Evolutionary conservation across 1,140 invertebrate species (phyloP).

Genomic region (Drosophila pallidifrons): DNA sequence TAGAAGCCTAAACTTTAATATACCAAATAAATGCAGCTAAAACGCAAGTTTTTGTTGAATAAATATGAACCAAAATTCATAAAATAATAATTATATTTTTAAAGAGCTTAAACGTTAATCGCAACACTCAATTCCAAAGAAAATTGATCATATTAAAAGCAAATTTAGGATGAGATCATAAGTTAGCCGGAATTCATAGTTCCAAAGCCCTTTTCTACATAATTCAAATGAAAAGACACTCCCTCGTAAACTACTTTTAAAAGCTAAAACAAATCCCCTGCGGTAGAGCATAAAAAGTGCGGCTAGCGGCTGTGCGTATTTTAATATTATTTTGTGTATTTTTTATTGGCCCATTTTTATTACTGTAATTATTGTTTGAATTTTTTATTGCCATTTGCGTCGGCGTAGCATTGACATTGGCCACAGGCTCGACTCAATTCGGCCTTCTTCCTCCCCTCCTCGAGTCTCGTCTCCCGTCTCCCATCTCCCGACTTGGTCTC

Average conservation of each 20-base stretch:
- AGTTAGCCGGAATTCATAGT: too few relatives aligned
- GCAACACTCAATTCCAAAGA: too few relatives aligned
- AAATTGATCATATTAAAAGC: too few relatives aligned
- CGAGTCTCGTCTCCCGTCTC: neutral
- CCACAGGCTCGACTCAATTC: conserved; percentile 13
- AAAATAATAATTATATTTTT: too few relatives aligned
- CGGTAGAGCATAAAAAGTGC: conserved; percentile 19
- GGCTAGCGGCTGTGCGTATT: neutral
- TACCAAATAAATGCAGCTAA: too few relatives aligned
- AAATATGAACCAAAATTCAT: too few relatives aligned
- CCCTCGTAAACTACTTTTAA: neutral
- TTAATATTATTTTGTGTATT: conserved; percentile 15
- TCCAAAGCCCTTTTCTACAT: too few relatives aligned
- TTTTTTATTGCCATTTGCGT: conserved; percentile 75
- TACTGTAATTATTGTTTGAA: conserved; percentile 77
- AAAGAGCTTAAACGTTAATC: too few relatives aligned
- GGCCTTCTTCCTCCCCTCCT: neutral
- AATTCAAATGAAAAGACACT: neutral
- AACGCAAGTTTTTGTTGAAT: too few relatives aligned
- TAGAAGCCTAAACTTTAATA: too few relatives aligned
- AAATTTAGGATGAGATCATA: too few relatives aligned
- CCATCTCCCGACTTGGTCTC: neutral
- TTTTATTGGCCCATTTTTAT: conserved; percentile 66
- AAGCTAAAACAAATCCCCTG: neutral
- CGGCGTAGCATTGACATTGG: conserved; percentile 72